Base-by-base conservation (phyloP, 2,888 invertebrate species). In the Cacoxenus indagator region DNA sequence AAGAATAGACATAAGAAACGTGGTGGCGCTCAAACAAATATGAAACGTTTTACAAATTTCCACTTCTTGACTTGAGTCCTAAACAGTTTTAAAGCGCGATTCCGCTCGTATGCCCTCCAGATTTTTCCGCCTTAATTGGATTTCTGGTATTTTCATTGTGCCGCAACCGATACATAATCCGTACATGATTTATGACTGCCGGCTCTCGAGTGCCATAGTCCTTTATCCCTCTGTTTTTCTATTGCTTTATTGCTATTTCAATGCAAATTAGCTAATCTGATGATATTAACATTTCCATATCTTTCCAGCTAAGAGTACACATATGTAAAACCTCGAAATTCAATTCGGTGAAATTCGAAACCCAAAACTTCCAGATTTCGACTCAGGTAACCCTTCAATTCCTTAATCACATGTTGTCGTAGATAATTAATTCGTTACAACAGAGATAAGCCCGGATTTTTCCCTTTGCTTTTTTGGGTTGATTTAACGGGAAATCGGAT, bases 21-120 rank as follows among this genome's bases (percentile, higher is more conserved):
- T 22, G 8, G 31, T 82, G 83, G 78, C 84, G 78, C 82, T 74
- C 75, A 81, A 78, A 54, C 24, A 24, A 3, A 14, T 54, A 14
- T 24, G 79, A 82, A 83, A 83, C 77, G 81, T 82, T 81, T 84
- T 83, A 83, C 81, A 78, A 77, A 76, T 80, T 71, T 68, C 55
- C 68, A 64, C 72, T 68, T 71, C 65, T n/a, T 51, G 51, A 51
- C 51, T 51, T 45, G 27, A n/a, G 46, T 31, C 9, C n/a, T 61
- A 11, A 24, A 24, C 27, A 14, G 46, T 45, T 14, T 51, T 31
- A 22, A 29, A 11, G 37, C 37, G n/a, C 61, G 22, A n/a, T 64
- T 29, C 31, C 51, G 48, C 26, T n/a, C 14, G 14, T 51, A 17
- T 29, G 51, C 6, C 17, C 29, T n/a, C n/a, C n/a, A n/a, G n/a